Evolutionary conservation across 1,140 invertebrate genomes (phyloP), one percentile per base, ranked within the genome.

Genomic region (Scaptomyza graminum): DNA sequence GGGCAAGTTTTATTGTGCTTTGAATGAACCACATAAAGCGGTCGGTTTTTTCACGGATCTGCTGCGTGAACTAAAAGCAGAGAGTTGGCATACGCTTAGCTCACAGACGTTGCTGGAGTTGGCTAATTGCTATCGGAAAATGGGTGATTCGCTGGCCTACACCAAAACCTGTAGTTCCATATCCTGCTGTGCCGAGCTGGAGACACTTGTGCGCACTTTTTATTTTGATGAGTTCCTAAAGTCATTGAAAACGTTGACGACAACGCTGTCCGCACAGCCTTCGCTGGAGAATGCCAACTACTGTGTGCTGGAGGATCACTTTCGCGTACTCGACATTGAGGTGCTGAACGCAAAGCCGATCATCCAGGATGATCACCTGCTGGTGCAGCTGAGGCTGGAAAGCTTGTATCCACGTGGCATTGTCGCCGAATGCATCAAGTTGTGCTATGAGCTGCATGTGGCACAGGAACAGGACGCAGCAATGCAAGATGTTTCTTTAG

Each of bases 11-110:
- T 98, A 99, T 90, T 95, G 97, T 77, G 95, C 96, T 63, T 92
- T 97, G 1, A 96, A 96, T 1, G 96, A 98, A 89, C 95, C 95
- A 6, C 94, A 96, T 67, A 98, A 98, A 92, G 96, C 98, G 0
- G 95, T 97, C 11, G 95, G 95, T 2, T 99, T 98, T 92, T 93
- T 99, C 2, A 94, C 95, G 9, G 97, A 99, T 91, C 95, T 97
- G 0, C 92, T 98, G 16, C 95, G 96, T 54, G 97, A 96, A 15
- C 98, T 97, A 78, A 94, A 95, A 75, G 94, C 95, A 61, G 98
- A 99, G 90, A 95, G 95, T 12, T 99, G 98, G 98, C 92, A 93
- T 31, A 93, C 95, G 41, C 92, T 99, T 12, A 95, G 95, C 5
- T 96, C 96, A 0, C 95, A 97, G 81, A 97, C 96, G 3, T 94